Base-by-base conservation (phyloP, 35 echinoderm and acorn worm species). In the Stichopus chloronotus region DNA sequence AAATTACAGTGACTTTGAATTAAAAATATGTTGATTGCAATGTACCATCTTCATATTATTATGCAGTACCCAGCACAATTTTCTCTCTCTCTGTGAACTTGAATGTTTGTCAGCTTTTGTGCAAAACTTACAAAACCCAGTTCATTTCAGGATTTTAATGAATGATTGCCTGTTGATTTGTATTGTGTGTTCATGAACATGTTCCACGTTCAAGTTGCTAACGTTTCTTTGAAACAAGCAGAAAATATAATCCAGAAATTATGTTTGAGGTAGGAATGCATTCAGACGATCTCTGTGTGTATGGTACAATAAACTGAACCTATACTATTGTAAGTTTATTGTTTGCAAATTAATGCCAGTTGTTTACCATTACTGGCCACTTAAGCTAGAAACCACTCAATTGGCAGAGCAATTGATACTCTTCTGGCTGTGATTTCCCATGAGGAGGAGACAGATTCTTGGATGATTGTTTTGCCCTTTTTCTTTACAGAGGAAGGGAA, bases 301-400 rank as follows among this genome's bases (percentile, higher is more conserved):
- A 6, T 74, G 69, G 17, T 74, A 74, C 69, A 74, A 4, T 14
- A 43, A 43, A 43, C 30, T 43, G 30, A 43, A 43, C 0, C 30
- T 3, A 43, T 43, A 43, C 30, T 43, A 7, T n/a, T 74, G 7
- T 74, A 74, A 20, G 69, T 74, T 65, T 65, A 74, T 74, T 74
- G 17, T 19, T n/a, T 74, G 69, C 22, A 74, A 74, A 74, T 74
- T 74, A 21, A 85, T 85, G 55, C 82, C 82, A 58, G 82, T 56
- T 16, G 55, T 74, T 74, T 74, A 74, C 69, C 69, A 81, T 85
- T 55, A 19, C 17, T 53, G 21, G 82, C 55, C 82, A 85, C 55
- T 85, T 85, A 58, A 59, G 82, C 82, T 53, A 2, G 69, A n/a
- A 85, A 85, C 54, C 82, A 58, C 82, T 85, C 58, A 85, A 85